These are phyloP conservation scores for Lasioglossum lativentre DNA, from an alignment of 2,888 invertebrate species.

Conservation along the genomic window DNA sequence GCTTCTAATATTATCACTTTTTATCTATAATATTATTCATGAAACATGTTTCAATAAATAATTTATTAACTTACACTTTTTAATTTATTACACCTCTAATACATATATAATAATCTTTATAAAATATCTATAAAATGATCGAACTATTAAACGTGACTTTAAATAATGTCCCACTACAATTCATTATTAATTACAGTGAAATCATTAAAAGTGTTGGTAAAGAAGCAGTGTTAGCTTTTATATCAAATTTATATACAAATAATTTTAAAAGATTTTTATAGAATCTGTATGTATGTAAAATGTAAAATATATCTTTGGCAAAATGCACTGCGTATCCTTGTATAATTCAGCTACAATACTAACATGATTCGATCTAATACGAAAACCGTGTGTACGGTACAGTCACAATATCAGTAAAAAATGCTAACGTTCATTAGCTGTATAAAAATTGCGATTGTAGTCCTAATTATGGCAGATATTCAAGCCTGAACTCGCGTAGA, in stretches of 20 bases:
- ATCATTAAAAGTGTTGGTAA: slow-evolving; percentile 24
- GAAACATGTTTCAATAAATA: slow-evolving; percentile 64
- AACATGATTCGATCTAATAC: slow-evolving; percentile 19
- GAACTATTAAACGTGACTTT: slow-evolving; percentile 19
- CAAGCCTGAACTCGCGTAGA: background rate
- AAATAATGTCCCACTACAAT: slow-evolving; percentile 9
- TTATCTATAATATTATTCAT: slow-evolving; percentile 41
- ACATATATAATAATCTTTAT: background rate
- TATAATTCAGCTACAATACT: slow-evolving; percentile 43
- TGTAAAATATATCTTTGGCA: slow-evolving; percentile 73
- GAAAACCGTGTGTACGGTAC: slow-evolving; percentile 24
- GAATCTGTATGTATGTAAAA: slow-evolving; percentile 57
- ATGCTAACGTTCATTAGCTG: slow-evolving; percentile 30
- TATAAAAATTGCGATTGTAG: slow-evolving; percentile 47
- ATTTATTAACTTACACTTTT: slow-evolving; percentile 58
- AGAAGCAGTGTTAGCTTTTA: slow-evolving; percentile 13
- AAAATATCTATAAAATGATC: slow-evolving; percentile 30
- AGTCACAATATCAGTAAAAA: slow-evolving; percentile 33
- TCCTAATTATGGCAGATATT: slow-evolving; percentile 18
- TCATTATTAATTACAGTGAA: slow-evolving; percentile 23
- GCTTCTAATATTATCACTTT: slow-evolving; percentile 50
- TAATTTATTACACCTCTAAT: slow-evolving; percentile 63
- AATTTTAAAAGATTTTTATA: slow-evolving; percentile 44
- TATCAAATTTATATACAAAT: slow-evolving; percentile 52
- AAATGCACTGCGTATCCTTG: slow-evolving; percentile 49